phyloP scores from a whole-genome alignment of 1,140 invertebrate species.

The Anoplophora glabripennis region DNA sequence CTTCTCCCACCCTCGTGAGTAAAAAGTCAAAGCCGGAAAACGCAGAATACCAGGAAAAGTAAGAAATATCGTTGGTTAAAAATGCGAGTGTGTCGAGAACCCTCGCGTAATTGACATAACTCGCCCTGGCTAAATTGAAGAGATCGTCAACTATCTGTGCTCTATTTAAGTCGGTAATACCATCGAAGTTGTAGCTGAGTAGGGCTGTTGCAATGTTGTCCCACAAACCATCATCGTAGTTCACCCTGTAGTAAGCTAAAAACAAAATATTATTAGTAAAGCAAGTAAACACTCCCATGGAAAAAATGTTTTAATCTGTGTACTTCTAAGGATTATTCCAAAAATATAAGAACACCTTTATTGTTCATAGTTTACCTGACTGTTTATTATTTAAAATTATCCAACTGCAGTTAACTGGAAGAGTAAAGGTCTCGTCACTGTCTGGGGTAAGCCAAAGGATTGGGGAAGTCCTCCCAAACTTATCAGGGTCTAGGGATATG shows the following conservation, averaged over 20 bases:
- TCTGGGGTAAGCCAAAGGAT: conserved; percentile 48
- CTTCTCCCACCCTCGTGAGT: no score
- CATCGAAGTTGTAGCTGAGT: conserved; percentile 49
- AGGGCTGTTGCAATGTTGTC: conserved; percentile 57
- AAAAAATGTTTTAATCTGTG: background rate
- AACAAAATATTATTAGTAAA: background rate
- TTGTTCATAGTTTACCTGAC: conserved; percentile 52
- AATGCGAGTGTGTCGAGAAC: conserved; percentile 59
- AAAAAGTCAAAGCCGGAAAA: conserved; percentile 42
- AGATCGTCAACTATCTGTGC: conserved; percentile 80
- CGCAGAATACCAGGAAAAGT: conserved; percentile 63
- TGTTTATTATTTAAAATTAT: conserved; percentile 67
- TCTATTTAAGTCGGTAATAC: conserved; percentile 68
- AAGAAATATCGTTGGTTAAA: conserved; percentile 59
- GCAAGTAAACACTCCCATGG: no score
- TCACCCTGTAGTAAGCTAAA: conserved; percentile 15
- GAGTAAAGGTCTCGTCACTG: conserved; percentile 28
- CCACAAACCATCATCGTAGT: conserved; percentile 56
- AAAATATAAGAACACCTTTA: background rate
- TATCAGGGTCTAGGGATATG: conserved; percentile 47
- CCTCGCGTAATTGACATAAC: conserved; percentile 48
- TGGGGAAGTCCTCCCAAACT: conserved; percentile 55
- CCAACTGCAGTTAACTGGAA: conserved; percentile 55
- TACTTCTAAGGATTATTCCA: background rate
- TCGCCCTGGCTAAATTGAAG: conserved; percentile 58